Evolutionary conservation across 2,797 vertebrate genomes (phyloP), one percentile per base, ranked within the genome.

Genomic region (Bradypodion pumilum): DNA sequence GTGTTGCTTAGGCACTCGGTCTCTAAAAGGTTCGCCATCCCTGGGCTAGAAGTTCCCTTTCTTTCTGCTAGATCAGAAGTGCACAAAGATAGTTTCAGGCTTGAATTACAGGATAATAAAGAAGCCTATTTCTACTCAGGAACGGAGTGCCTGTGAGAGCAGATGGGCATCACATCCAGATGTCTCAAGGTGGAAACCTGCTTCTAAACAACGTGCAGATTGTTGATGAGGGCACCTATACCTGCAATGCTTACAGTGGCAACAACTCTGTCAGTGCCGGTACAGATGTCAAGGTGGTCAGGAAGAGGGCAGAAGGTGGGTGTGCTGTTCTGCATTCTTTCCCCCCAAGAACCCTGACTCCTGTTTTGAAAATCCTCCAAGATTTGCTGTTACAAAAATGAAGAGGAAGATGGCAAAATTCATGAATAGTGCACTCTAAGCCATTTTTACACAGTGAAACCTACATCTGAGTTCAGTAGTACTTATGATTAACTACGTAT

Each of bases 181-280:
- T 96, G 88, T 97, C 97, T 0, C 87, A 93, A 2, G 97, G 99
- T 0, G 98, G 98, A 80, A 97, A 95, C 32, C 94, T 99, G 92
- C 90, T 97, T 52, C 94, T 99, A 63, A 96, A 96, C 52, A 95
- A 96, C 0, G 94, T 97, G 25, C 96, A 88, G 88, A 87, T 92
- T 29, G 87, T 90, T 4, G 98, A 99, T 0, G 97, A 98, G 90
- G 99, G 98, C 1, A 97, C 97, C 2, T 99, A 99, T 89, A 99
- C 97, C 0, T 99, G 99, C 89, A 99, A 97, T 0, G 98, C 97
- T 16, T 99, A 98, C 94, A 97, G 97, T 0, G 97, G 97, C 52
- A 97, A 96, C 88, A 97, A 95, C 92, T 97, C 98, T 0, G 97
- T 97, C 91, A 99, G 99, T 32, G 98, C 98, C 91, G 97, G 96